Base-by-base conservation (phyloP, 2,113 vertebrate genomes). In the Gadus macrocephalus region DNA sequence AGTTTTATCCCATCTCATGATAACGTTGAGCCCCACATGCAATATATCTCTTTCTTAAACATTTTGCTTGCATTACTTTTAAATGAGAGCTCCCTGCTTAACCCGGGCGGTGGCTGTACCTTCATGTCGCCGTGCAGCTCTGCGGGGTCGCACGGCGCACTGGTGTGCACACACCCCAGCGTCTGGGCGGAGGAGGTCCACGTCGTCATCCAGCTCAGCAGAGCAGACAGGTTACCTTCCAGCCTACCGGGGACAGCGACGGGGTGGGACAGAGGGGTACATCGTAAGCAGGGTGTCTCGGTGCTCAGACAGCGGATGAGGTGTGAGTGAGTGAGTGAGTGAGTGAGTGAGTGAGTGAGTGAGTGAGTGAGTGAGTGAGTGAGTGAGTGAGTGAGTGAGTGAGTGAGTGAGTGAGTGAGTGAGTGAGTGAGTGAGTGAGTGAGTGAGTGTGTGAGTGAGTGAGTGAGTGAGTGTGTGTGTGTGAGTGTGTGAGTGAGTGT, bases 201-300 rank as follows among this genome's bases (percentile, higher is more conserved):
- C 72, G 86, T 93, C 78, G 83, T 86, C 79, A 96, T 92, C 93
- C 93, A 95, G 71, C 78, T 90, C 84, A 94, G 73, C 62, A 96
- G 85, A 56, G 95, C 94, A 55, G 89, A 79, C 59, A 91, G 89
- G 69, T 92, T 79, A 53, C 82, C 88, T 85, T 96, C 94, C 87
- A 95, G 93, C 89, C 96, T 98, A 27, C 55, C 55, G n/a, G 12
- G 1, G 15, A 58, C 15, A 58, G 2, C 9, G 55, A 58, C 25
- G 55, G 3, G 55, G n/a, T 9, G 55, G 55, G 15, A n/a, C 15
- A 6, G n/a, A 3, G n/a, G 53, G 16, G 53, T 14, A 58, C 15
- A 58, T 4, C 17, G n/a, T 49, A 49, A 9, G 12, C 42, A 49
- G 8, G 42, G 1, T 58, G 12, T 35, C 31, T 35, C 31, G 6